Base-by-base conservation (phyloP, 2,113 vertebrate genomes). In the Ammodytes dubius region DNA sequence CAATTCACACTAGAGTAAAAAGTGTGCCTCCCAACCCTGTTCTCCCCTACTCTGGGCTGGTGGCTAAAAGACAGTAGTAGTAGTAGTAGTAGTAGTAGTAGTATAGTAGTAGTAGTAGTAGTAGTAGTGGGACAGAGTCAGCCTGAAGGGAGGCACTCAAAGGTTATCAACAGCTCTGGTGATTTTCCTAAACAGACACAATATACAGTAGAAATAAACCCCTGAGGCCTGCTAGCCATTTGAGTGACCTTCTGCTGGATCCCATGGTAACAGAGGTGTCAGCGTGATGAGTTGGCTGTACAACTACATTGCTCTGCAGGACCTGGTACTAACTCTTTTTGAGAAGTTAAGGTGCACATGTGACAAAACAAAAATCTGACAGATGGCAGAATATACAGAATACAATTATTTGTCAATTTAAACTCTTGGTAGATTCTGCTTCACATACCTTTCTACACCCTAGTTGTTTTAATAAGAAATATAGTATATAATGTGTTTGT, bases 221-320 rank as follows among this genome's bases (percentile, higher is more conserved):
- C 42, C 60, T n/a, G 12, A 60, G 59, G 35, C 7, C 14, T 15
- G 8, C 42, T 14, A 35, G 50, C 27, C 0, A 19, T 72, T 61
- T 61, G 4, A n/a, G 19, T 77, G 57, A 80, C 61, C 73, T 65
- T 77, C 45, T 50, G 3, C 43, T 56, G 63, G 45, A 5, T 74
- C 57, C 64, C 59, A 56, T 73, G 11, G 14, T 39, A 61, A 49
- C 70, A 66, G 39, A 70, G 58, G 46, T 78, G 79, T 70, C 68
- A 47, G 27, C 15, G 0, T 42, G n/a, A 13, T 17, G 37, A 53
- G 0, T 12, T 69, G 13, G 45, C 11, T 49, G 61, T 17, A 19
- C 40, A 0, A 2, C 42, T 10, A 42, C 35, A 2, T 47, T 1
- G 10, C 27, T 42, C 27, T 56, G 49, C 0, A 14, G 49, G 46